Evolutionary conservation across 2,797 vertebrate genomes (phyloP).

Genomic region (Bovichtus diacanthus): DNA sequence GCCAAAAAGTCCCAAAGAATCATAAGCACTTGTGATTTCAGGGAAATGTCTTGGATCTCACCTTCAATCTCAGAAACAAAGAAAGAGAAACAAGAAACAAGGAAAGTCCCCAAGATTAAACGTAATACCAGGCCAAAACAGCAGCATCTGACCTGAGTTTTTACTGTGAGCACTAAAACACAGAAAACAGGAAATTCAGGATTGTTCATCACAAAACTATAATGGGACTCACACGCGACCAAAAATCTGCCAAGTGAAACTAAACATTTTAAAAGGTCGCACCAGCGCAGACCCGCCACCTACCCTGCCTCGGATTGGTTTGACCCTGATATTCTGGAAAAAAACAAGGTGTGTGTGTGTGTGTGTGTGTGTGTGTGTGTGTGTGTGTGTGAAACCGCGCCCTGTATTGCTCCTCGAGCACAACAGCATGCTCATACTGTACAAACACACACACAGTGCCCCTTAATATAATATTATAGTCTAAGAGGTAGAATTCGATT

Average conservation of each 20-base stretch:
- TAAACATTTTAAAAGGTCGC: no score
- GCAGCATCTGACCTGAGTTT: not conserved
- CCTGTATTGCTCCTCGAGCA: no score
- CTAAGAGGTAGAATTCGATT: not conserved
- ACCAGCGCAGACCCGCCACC: no score
- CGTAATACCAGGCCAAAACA: not conserved
- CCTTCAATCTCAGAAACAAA: slow-evolving; percentile 11
- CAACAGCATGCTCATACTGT: not conserved
- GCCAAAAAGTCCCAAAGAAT: slow-evolving; percentile 2
- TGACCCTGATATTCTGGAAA: no score
- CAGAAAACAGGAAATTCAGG: not conserved
- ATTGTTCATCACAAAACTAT: not conserved
- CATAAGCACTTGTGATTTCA: not conserved
- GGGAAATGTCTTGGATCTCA: slow-evolving; percentile 25
- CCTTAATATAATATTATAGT: not conserved
- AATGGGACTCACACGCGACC: no score
- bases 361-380: no score
- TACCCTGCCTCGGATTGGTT: no score
- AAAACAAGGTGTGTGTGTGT: no score
- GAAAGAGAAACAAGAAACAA: slow-evolving; percentile 17
- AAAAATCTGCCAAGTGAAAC: no score
- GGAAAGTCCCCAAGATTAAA: slow-evolving; percentile 20
- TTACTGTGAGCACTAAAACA: not conserved
- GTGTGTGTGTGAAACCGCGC: no score
- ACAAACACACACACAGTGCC: not conserved